phyloP scores from a whole-genome alignment of 2,888 invertebrate species.

The Xanthostigma xanthostigma region DNA sequence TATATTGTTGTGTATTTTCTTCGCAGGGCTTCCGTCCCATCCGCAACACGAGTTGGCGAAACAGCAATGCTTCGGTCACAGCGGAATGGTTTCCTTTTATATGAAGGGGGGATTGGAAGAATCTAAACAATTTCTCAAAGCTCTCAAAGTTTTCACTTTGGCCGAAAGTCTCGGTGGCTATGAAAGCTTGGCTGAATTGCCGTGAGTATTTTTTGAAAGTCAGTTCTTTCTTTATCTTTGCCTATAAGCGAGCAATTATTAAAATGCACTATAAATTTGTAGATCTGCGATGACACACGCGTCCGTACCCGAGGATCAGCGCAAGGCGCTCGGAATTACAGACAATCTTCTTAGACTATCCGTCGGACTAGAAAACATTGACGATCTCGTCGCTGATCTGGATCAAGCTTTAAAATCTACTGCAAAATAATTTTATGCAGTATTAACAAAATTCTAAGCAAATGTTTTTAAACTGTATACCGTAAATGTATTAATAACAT shows the following conservation, averaged over 20 bases:
- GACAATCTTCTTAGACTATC: conserved; percentile 77
- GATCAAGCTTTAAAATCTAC: conserved; percentile 55
- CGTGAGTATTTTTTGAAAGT: conserved; percentile 42
- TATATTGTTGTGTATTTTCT: not conserved
- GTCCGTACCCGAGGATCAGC: conserved; percentile 63
- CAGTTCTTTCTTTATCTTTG: not conserved
- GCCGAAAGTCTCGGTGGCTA: conserved; percentile 94
- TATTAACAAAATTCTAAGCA: too few species aligned
- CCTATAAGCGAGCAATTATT: not conserved
- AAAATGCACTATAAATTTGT: conserved; percentile 18
- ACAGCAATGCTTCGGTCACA: conserved; percentile 72
- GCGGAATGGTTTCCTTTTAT: conserved; percentile 85
- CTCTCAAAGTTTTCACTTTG: conserved; percentile 65
- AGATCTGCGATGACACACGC: conserved; percentile 92
- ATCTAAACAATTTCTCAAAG: conserved; percentile 55
- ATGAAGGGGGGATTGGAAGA: conserved; percentile 62
- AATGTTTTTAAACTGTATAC: too few species aligned
- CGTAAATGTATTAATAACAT: not conserved
- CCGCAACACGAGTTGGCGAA: conserved; percentile 69
- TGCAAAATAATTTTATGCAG: not conserved
- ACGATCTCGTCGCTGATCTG: conserved; percentile 75
- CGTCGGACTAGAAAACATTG: conserved; percentile 75
- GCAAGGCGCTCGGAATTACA: conserved; percentile 60
- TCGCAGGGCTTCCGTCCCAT: conserved; percentile 60
- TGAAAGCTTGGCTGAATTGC: conserved; percentile 87